A percentile compares a stretch with the other conserved stretches of the same genome.
Evolutionary conservation across 2,888 invertebrate species (phyloP).

Genomic region (Aspidapion aeneum): DNA sequence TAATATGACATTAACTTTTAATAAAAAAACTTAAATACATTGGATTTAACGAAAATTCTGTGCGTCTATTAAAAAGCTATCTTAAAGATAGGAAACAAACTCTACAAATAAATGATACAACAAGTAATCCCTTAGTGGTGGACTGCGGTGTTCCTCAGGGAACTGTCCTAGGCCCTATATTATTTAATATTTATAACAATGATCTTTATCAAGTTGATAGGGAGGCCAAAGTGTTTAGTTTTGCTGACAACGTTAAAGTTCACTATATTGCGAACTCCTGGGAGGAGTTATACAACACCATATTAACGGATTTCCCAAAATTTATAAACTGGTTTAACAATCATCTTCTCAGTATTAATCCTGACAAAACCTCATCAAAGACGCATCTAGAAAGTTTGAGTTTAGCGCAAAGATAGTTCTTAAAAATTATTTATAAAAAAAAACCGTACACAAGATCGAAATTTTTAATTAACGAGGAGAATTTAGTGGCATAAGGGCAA

Average conservation of each 20-base stretch:
- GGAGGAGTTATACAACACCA: background rate
- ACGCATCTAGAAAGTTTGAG: too few species aligned
- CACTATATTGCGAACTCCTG: background rate
- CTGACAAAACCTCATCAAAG: background rate
- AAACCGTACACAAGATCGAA: too few species aligned
- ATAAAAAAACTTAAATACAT: too few species aligned
- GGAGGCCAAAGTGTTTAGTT: background rate
- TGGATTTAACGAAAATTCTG: too few species aligned
- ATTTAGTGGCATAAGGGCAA: too few species aligned
- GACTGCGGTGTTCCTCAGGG: background rate
- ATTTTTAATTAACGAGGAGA: too few species aligned
- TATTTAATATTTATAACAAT: background rate
- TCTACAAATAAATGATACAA: background rate
- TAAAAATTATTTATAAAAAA: too few species aligned
- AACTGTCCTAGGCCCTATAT: background rate
- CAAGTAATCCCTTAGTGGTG: background rate
- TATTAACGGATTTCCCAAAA: background rate
- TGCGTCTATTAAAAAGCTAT: too few species aligned
- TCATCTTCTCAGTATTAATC: background rate
- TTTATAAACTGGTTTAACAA: background rate
- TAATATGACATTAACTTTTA: too few species aligned
- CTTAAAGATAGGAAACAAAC: background rate
- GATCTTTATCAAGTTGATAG: background rate
- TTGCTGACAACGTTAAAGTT: background rate
- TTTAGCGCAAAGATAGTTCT: too few species aligned